Base-by-base conservation (phyloP, 64 coral and sea anemone species). In the Acropora tenuis region DNA sequence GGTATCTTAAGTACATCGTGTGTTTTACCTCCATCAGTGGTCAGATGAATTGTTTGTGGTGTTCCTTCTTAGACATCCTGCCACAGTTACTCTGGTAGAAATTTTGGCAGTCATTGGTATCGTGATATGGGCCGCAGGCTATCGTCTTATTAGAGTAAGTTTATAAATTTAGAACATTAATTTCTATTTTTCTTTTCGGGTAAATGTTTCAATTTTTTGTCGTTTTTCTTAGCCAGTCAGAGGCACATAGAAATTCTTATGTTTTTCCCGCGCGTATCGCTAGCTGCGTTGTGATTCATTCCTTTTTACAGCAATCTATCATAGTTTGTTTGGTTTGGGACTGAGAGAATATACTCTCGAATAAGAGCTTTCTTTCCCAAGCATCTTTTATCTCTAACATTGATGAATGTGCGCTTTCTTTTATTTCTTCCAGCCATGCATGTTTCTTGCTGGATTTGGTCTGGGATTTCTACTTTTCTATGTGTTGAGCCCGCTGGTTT, bases 391-490 rank as follows among this genome's bases (percentile, higher is more conserved):
- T 55, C 5, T 3, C 5, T 55, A 7, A 55, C 10, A 5, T 55
- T 55, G 6, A 55, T 55, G 30, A 55, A 1, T 55, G 2, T 55
- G 5, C 55, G 45, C 57, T 7, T 48, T 53, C 46, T 47, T 73
- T 75, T 41, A 15, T 5, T 48, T 45, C 17, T 30, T 41, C 8
- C 61, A 98, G 96, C 96, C 96, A 3, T 88, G 88, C 46, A 94
- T 94, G 92, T 98, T 98, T 41, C 92, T 98, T 52, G 95, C 92
- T 11, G 92, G 88, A 71, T 94, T 94, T 68, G 80, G 76, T 8
- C 30, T 98, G 13, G 88, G 83, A 44, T 98, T 94, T 88, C 86
- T 98, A 30, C 78, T 98, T 17, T 98, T 98, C 80, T 98, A 98
- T 84, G 86, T 89, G 48, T 79, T 98, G 41, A 98, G 95, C 52